phyloP scores from a whole-genome alignment of 2,797 vertebrate genomes.

The Anolis apletophallus region DNA sequence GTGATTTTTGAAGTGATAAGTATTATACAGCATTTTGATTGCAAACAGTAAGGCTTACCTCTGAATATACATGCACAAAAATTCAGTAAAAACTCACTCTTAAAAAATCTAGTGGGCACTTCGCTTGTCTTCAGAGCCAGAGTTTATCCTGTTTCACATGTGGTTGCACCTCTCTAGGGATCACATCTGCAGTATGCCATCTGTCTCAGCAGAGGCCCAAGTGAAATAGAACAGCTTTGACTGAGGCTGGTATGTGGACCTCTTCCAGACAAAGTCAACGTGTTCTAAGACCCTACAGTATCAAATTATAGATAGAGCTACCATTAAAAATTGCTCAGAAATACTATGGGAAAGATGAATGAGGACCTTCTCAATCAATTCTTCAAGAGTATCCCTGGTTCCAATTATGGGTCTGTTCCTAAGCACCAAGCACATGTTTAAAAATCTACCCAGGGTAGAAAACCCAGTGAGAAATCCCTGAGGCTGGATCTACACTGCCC shows the following conservation, averaged over 20 bases:
- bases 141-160: neutral
- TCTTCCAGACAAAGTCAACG: neutral
- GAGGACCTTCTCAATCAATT: neutral
- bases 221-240: neutral
- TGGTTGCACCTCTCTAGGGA: neutral
- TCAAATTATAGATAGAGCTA: neutral
- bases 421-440: neutral
- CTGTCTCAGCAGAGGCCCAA: neutral
- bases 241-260: neutral
- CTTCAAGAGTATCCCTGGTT: neutral
- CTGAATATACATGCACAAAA: neutral
- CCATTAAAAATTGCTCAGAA: neutral
- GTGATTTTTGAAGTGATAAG: neutral
- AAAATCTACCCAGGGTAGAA: neutral
- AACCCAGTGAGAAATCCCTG: neutral
- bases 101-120: neutral
- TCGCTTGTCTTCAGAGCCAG: no score
- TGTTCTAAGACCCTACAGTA: neutral
- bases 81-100: neutral
- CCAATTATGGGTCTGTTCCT: neutral
- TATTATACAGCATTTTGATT: neutral
- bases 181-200: neutral
- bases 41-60: neutral
- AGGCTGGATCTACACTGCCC: no score
- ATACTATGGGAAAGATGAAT: neutral